phyloP scores from a whole-genome alignment of 2,888 invertebrate genomes.

The Toxonevra muliebris region DNA sequence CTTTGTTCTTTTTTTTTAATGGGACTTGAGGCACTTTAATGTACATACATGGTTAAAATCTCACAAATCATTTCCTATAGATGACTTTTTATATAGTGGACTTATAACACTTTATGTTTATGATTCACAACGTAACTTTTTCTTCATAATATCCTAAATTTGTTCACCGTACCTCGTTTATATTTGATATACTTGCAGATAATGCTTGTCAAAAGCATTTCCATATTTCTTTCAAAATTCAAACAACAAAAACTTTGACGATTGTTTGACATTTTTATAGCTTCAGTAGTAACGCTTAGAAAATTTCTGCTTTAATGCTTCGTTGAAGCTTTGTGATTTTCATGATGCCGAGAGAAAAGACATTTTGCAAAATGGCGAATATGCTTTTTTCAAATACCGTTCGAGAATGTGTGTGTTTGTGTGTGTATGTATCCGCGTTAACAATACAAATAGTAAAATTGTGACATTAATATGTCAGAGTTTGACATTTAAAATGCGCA shows the following conservation, averaged over 20 bases:
- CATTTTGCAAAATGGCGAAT: conserved; percentile 1
- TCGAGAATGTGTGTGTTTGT: conserved; percentile 1
- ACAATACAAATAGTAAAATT: no score
- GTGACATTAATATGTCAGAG: conserved; percentile 26
- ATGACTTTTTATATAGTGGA: no score
- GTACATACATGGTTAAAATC: no score
- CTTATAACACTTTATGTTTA: no score
- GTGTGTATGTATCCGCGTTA: no score
- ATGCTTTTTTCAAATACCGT: conserved; percentile 3
- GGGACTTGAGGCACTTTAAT: no score
- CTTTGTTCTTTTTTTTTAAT: no score
- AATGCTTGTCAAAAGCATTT: no score
- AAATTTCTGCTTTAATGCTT: conserved; percentile 11
- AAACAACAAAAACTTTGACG: conserved; percentile 2
- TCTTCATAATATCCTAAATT: not conserved
- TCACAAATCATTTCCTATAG: no score
- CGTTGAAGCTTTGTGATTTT: not conserved
- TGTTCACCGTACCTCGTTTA: not conserved
- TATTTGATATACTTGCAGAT: not conserved
- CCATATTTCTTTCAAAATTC: no score
- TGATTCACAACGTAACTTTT: no score
- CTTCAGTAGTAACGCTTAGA: conserved; percentile 29
- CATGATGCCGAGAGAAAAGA: no score
- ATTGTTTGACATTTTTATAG: conserved; percentile 40
- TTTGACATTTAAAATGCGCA: not conserved